phyloP scores from a whole-genome alignment of 2,888 invertebrate genomes.

The Chironomus tentans region DNA sequence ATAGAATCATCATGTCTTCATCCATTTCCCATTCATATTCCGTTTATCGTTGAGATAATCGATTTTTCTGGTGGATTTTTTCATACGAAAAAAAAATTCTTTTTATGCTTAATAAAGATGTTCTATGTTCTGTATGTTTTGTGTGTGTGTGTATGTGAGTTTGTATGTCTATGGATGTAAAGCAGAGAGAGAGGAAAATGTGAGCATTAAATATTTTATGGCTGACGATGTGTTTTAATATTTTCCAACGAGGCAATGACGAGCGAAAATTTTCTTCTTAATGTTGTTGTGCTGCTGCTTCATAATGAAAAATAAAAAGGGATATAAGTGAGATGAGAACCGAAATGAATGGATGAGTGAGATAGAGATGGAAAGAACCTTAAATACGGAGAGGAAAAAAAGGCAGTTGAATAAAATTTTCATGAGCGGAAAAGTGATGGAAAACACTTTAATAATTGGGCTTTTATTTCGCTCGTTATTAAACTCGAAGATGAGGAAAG shows the following conservation, averaged over 20 bases:
- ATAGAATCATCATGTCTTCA: slow-evolving; percentile 12
- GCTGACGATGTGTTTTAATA: slow-evolving; percentile 9
- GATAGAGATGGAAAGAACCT: no score
- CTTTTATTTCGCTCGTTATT: slow-evolving; percentile 32
- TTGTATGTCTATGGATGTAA: not conserved
- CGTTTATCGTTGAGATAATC: slow-evolving; percentile 20
- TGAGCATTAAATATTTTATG: slow-evolving; percentile 17
- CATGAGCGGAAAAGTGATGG: slow-evolving; percentile 35
- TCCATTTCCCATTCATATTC: slow-evolving; percentile 20
- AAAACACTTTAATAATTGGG: slow-evolving; percentile 41
- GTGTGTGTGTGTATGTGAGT: not conserved
- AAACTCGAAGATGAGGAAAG: not conserved
- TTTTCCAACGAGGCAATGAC: slow-evolving; percentile 7
- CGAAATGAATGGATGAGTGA: slow-evolving; percentile 28
- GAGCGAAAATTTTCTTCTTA: not conserved
- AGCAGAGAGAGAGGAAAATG: not conserved
- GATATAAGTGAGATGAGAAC: slow-evolving; percentile 27
- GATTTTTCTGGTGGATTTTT: slow-evolving; percentile 8
- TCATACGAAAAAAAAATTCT: not conserved
- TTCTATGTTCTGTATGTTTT: not conserved
- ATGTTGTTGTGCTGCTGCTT: no score
- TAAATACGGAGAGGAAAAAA: slow-evolving; percentile 27
- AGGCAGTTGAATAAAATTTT: not conserved
- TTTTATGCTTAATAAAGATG: not conserved
- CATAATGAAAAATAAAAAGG: not conserved